Base-by-base conservation (phyloP, 2,888 invertebrate species). In the Danaus chrysippus region DNA sequence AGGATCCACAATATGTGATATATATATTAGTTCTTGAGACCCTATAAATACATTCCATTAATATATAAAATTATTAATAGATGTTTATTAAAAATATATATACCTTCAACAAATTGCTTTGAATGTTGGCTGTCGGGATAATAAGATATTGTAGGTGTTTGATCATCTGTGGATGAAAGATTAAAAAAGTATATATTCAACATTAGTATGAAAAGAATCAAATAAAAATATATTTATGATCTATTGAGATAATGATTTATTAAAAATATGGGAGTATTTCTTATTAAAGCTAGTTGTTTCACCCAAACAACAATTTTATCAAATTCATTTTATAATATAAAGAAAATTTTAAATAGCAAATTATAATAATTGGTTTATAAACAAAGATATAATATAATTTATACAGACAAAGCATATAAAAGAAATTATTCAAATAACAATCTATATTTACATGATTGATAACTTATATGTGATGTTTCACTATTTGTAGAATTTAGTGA, bases 1-100 rank as follows among this genome's bases (percentile, higher is more conserved):
- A 0, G 95, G 95, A 59, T 92, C 87, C 49, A 87, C 82, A n/a
- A 95, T 91, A 72, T 93, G 91, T 0, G 92, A 91, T 42, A 94
- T 87, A 70, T 86, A 84, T 42, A 93, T 90, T 56, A 86, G 69
- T 68, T 92, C 92, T 67, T 85, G 84, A 5, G 82, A 74, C 44
- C 91, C 93, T 92, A 78, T 1, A 1, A 34, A 34, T 34, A 34
- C 1, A 34, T 34, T 34, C 6, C 6, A 10, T 19, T 10, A 42
- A 15, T 11, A 53, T 41, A 52, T 34, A 59, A 23, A 57, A 15
- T 12, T 11, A 34, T 46, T n/a, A 23, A 13, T 46, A 46, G 5
- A 46, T 13, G 2, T 11, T 13, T 9, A 46, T n/a, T 13, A n/a
- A 15, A 9, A 15, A 15, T 9, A 46, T 46, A 13, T 15, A 62